A percentile compares a stretch with the other conserved stretches of the same genome.
phyloP scores from a whole-genome alignment of 2,113 vertebrate species.

The Mobula hypostoma region DNA sequence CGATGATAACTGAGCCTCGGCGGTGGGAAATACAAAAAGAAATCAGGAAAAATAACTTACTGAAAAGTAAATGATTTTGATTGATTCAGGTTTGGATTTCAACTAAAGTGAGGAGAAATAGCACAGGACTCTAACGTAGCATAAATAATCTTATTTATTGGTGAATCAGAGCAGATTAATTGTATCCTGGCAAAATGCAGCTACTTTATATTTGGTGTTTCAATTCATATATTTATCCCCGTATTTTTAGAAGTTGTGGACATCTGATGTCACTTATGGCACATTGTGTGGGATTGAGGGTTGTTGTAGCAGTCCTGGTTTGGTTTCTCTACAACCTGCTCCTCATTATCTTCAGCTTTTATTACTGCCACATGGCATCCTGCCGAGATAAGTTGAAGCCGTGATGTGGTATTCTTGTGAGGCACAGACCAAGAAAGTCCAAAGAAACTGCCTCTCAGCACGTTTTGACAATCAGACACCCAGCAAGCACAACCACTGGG shows the following conservation, averaged over 20 bases:
- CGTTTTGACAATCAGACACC: constrained; percentile 6
- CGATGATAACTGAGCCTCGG: neutral
- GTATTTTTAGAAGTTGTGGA: constrained; percentile 9
- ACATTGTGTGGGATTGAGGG: constrained; percentile 8
- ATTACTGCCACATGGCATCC: constrained; percentile 8
- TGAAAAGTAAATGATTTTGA: neutral
- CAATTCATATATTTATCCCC: neutral
- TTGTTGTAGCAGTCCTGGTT: constrained; percentile 4
- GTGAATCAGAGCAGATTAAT: neutral
- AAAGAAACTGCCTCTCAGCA: neutral
- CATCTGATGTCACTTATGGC: constrained; percentile 33
- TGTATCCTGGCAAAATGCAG: neutral
- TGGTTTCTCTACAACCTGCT: neutral
- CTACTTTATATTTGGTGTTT: neutral
- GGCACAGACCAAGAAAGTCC: neutral
- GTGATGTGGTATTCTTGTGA: constrained; percentile 24
- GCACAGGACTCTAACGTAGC: neutral
- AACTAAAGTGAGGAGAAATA: neutral
- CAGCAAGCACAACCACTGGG: neutral
- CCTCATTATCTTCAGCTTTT: constrained; percentile 21
- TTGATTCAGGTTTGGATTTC: neutral
- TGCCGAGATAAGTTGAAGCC: neutral
- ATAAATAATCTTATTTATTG: neutral
- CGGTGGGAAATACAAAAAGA: neutral
- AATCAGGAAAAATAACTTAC: neutral